Conservation (phyloP, 2,888 invertebrate genomes). For the Drosophila meridionalis region DNA sequence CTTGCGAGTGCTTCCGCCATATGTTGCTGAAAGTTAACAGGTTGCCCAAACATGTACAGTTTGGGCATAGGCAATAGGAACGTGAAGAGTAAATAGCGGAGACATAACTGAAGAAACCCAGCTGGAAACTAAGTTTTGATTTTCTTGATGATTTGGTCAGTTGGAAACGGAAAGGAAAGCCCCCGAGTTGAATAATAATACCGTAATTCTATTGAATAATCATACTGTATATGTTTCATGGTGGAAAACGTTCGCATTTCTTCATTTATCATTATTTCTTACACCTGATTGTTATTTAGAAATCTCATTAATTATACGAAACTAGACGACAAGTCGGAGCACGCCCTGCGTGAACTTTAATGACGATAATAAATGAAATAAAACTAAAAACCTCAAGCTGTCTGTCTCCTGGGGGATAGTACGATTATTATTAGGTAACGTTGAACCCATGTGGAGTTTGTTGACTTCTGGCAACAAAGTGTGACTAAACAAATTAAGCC, state of each 20-base stretch:
- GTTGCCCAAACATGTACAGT: constrained; percentile 42
- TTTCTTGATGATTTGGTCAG: not conserved
- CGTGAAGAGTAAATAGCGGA: not conserved
- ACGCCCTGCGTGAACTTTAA: constrained; percentile 61
- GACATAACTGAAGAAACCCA: not conserved
- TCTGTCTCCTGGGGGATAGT: constrained; percentile 28
- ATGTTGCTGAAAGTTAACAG: constrained; percentile 59
- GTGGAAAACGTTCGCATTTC: not conserved
- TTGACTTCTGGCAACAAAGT: constrained; percentile 79
- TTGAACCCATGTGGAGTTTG: constrained; percentile 74
- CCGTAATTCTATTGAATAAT: not conserved
- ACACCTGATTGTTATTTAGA: constrained; percentile 19
- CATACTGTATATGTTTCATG: not conserved
- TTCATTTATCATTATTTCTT: constrained; percentile 7
- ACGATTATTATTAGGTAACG: constrained; percentile 59
- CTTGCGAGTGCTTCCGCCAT: constrained; percentile 27
- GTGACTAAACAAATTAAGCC: constrained; percentile 77
- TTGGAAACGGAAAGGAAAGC: not conserved
- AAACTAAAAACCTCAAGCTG: constrained; percentile 17
- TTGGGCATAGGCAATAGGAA: constrained; percentile 5
- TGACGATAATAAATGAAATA: constrained; percentile 56
- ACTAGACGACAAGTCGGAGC: constrained; percentile 53
- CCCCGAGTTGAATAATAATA: not conserved
- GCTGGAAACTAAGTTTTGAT: not conserved
- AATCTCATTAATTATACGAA: constrained; percentile 64